Evolutionary conservation across 1,140 invertebrate species (phyloP).

Genomic region (Drosophila setifemur): DNA sequence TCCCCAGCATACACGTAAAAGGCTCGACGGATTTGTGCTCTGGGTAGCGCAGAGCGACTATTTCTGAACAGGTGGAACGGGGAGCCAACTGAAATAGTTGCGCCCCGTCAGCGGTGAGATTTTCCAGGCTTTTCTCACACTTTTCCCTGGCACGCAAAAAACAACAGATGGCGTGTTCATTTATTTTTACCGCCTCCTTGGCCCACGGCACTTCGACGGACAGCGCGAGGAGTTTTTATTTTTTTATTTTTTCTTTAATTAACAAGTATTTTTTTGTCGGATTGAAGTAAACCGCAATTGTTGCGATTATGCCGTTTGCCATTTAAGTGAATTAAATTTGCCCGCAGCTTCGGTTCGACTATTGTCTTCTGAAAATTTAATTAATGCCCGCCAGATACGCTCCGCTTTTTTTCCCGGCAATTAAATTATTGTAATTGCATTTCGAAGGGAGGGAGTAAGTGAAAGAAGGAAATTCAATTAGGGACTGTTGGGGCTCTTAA

Average conservation of each 20-base stretch:
- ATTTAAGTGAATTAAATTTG: slow-evolving; percentile 76
- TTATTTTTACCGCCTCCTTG: slow-evolving; percentile 61
- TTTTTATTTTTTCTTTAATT: slow-evolving; percentile 56
- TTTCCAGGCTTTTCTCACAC: slow-evolving; percentile 65
- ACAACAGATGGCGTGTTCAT: slow-evolving; percentile 59
- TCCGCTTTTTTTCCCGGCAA: slow-evolving; percentile 50
- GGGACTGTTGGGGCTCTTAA: neutral
- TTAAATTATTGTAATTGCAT: slow-evolving; percentile 60
- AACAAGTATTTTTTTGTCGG: slow-evolving; percentile 52
- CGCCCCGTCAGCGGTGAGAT: slow-evolving; percentile 57
- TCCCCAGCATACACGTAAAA: slow-evolving; percentile 38
- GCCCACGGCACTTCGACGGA: slow-evolving; percentile 38
- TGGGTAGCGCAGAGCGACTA: slow-evolving; percentile 52
- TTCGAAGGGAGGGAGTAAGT: neutral
- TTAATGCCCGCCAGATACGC: slow-evolving; percentile 44
- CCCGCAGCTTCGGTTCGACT: slow-evolving; percentile 35
- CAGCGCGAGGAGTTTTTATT: neutral
- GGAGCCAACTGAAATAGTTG: slow-evolving; percentile 61
- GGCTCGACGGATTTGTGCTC: slow-evolving; percentile 48
- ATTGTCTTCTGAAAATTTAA: slow-evolving; percentile 52
- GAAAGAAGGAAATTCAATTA: slow-evolving; percentile 36
- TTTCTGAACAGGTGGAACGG: slow-evolving; percentile 31
- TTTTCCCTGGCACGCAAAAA: slow-evolving; percentile 4
- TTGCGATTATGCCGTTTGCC: slow-evolving; percentile 17
- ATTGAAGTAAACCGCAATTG: slow-evolving; percentile 28